Evolutionary conservation across 2,888 invertebrate species (phyloP).

Genomic region (Minunthozetes semirufus): DNA sequence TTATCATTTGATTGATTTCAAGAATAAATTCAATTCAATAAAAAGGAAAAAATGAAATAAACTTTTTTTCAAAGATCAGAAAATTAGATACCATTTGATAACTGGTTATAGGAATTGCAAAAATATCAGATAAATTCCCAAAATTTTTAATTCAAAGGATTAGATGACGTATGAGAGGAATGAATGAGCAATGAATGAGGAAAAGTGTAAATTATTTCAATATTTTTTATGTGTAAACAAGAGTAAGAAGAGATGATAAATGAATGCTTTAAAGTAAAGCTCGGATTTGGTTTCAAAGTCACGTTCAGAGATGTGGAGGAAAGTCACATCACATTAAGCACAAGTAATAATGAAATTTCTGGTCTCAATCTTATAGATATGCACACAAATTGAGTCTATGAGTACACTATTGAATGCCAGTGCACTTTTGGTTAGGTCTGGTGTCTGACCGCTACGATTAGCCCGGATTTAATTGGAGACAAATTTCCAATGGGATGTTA

Average conservation of each 20-base stretch:
- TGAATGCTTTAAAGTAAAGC: conserved; percentile 20
- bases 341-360: not conserved
- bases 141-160: too few relatives aligned
- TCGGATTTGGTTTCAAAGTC: conserved; percentile 22
- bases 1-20: too few relatives aligned
- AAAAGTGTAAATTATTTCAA: conserved; percentile 21
- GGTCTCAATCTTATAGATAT: not conserved
- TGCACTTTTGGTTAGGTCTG: not conserved
- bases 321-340: not conserved
- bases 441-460: conserved; percentile 19
- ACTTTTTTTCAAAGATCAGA: too few relatives aligned
- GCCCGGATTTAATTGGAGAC: conserved; percentile 17
- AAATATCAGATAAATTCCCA: too few relatives aligned
- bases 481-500: conserved; percentile 24
- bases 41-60: too few relatives aligned
- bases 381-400: not conserved
- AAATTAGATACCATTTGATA: too few relatives aligned
- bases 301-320: not conserved
- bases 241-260: not conserved
- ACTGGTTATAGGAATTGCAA: too few relatives aligned
- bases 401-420: not conserved
- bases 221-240: not conserved
- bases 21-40: too few relatives aligned
- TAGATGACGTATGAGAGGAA: too few relatives aligned
- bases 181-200: not conserved